Conservation (phyloP, 2,888 invertebrate species). For the Agrochola circellaris region DNA sequence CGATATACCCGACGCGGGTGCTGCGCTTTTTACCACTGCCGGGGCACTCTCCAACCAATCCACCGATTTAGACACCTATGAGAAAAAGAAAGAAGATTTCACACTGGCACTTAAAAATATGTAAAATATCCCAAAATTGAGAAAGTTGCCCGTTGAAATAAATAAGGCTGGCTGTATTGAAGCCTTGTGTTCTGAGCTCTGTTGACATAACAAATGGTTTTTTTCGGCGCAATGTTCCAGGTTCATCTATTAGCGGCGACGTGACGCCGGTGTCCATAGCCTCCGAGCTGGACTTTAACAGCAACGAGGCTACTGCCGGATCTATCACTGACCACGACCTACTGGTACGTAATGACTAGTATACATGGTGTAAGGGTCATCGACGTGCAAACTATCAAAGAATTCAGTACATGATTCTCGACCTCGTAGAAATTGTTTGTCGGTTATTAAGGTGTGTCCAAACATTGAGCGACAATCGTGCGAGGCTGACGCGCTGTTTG, state of each 20-base stretch:
- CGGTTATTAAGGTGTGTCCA: too few species aligned
- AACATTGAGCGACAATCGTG: too few species aligned
- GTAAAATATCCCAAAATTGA: background rate
- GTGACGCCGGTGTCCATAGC: conserved; percentile 93
- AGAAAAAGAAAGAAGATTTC: background rate
- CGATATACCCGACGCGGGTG: background rate
- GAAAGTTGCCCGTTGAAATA: conserved; percentile 13
- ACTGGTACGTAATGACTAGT: conserved; percentile 79
- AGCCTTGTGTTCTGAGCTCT: background rate
- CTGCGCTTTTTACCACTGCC: too few species aligned
- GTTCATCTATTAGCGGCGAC: conserved; percentile 91
- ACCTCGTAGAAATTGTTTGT: background rate
- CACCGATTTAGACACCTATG: background rate
- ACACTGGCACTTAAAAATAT: conserved; percentile 2
- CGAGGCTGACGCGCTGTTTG: too few species aligned
- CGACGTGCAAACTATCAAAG: background rate
- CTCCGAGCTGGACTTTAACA: conserved; percentile 92
- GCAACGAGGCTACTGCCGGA: conserved; percentile 93
- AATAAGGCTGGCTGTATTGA: background rate
- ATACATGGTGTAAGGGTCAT: background rate
- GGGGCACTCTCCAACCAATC: background rate
- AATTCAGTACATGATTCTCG: too few species aligned
- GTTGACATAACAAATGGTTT: background rate
- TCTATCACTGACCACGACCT: conserved; percentile 91
- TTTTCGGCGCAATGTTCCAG: conserved; percentile 67